Percentiles rank a stretch among this genome's conserved stretches.
phyloP scores from a whole-genome alignment of 2,888 invertebrate species.

The Hylaea fasciaria region DNA sequence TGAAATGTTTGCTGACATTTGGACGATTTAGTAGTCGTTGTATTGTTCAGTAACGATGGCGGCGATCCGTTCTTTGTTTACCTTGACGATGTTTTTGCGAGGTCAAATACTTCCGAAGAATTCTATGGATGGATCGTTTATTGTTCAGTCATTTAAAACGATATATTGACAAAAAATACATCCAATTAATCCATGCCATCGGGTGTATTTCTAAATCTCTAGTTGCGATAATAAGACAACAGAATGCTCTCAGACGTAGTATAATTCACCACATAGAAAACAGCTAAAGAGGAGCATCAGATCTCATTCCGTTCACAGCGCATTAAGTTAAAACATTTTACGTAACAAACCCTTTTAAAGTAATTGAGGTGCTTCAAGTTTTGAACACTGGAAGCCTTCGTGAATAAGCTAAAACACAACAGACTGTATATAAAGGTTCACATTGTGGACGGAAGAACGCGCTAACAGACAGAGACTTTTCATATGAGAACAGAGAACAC shows the following conservation, averaged over 20 bases:
- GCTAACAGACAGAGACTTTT: conserved; percentile 55
- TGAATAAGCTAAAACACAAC: conserved; percentile 52
- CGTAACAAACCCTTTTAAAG: conserved; percentile 47
- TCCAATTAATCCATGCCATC: not conserved
- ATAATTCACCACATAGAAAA: conserved; percentile 1
- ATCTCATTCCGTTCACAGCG: conserved; percentile 22
- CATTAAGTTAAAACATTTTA: conserved; percentile 33
- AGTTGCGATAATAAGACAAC: no score
- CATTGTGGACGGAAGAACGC: conserved; percentile 31
- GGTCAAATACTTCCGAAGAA: not conserved
- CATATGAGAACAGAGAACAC: conserved; percentile 47
- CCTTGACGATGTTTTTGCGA: conserved; percentile 13
- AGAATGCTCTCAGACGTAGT: not conserved
- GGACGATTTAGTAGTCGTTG: conserved; percentile 38
- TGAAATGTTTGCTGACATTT: conserved; percentile 53
- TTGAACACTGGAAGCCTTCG: conserved; percentile 36
- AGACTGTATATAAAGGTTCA: conserved; percentile 20
- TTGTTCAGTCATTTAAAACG: conserved; percentile 1
- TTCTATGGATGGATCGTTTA: not conserved
- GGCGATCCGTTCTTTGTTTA: conserved; percentile 21
- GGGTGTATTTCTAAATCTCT: no score
- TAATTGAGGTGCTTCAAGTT: conserved; percentile 42
- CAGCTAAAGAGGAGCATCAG: conserved; percentile 21
- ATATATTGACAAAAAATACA: not conserved
- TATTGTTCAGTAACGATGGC: conserved; percentile 34